phyloP scores from a whole-genome alignment of 2,113 vertebrate species.

The Mesitornis unicolor region DNA sequence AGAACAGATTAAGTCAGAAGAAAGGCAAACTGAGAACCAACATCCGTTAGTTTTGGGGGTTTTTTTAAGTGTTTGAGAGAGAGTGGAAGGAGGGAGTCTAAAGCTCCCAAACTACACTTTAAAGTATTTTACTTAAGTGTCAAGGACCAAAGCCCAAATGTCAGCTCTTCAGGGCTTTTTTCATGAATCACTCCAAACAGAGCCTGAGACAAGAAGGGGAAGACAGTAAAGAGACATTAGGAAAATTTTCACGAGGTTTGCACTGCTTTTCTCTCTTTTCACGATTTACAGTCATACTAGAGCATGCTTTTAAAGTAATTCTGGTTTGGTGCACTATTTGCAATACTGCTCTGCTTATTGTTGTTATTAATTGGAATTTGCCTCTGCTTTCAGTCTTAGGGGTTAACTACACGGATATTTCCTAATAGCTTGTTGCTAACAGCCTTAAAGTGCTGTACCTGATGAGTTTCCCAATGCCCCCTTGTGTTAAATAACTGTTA shows the following conservation, averaged over 20 bases:
- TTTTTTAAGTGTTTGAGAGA: conserved; percentile 40
- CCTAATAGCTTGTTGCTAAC: background rate
- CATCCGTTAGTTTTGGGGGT: background rate
- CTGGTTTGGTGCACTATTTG: background rate
- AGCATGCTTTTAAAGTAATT: background rate
- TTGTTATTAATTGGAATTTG: background rate
- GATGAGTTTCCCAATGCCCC: background rate
- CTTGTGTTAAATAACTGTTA: background rate
- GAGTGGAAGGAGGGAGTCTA: conserved; percentile 14
- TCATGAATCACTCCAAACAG: conserved; percentile 34
- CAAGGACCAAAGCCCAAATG: conserved; percentile 44
- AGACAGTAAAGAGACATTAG: conserved; percentile 28
- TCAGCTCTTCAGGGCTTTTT: conserved; percentile 24
- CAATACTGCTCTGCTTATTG: background rate
- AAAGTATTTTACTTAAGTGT: conserved; percentile 37
- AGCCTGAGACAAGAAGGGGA: background rate
- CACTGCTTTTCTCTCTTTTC: background rate
- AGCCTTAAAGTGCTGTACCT: background rate
- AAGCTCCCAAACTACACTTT: conserved; percentile 30
- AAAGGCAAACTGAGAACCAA: conserved; percentile 28
- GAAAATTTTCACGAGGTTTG: conserved; percentile 9
- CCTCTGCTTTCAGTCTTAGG: background rate
- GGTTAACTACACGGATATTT: background rate
- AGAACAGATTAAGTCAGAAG: background rate
- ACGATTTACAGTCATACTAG: background rate